Evolutionary conservation across 2,797 vertebrate species (phyloP), one percentile per base, ranked within the genome.

Genomic region (Acanthurus lineatus): DNA sequence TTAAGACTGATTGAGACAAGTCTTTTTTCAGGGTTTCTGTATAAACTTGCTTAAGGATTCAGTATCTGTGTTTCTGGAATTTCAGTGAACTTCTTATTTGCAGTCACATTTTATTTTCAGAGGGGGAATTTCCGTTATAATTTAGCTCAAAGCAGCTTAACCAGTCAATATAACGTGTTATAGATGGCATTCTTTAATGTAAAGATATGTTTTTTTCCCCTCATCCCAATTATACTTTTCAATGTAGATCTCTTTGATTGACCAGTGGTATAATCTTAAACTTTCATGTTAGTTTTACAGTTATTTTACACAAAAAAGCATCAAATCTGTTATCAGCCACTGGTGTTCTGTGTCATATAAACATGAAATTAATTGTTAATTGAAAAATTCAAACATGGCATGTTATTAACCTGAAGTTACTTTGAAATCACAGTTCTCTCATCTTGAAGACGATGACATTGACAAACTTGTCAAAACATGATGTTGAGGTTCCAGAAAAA

Each of bases 401-500:
- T 76, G 79, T 77, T 68, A 81, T 73, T 47, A 79, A 70, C 66
- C n/a, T 11, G 0, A 54, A 28, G 73, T 63, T 68, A 70, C 83
- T 66, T 66, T 75, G 64, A 81, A 70, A 80, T 40, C 16, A 16
- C 17, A 40, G 4, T 16, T 40, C 45, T 69, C 32, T 77, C 40
- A 52, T 86, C 70, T 76, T 16, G 60, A 38, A 51, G 16, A n/a
- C 77, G 44, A 51, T 73, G 52, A 57, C 61, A 17, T 60, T 69
- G 60, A 60, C 57, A 67, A 61, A 76, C 81, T 63, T 63, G 85
- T 84, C 81, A 60, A 35, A 86, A 84, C 90, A 82, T 61, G 84
- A 60, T 40, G 54, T 73, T 60, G 77, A 62, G 63, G 35, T 62
- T 83, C 67, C 57, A 22, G 57, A n/a, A 76, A 53, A 62, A 11